Evolutionary conservation across 2,797 vertebrate species (phyloP), one percentile per base, ranked within the genome.

Genomic region (Chelidonichthys spinosus): DNA sequence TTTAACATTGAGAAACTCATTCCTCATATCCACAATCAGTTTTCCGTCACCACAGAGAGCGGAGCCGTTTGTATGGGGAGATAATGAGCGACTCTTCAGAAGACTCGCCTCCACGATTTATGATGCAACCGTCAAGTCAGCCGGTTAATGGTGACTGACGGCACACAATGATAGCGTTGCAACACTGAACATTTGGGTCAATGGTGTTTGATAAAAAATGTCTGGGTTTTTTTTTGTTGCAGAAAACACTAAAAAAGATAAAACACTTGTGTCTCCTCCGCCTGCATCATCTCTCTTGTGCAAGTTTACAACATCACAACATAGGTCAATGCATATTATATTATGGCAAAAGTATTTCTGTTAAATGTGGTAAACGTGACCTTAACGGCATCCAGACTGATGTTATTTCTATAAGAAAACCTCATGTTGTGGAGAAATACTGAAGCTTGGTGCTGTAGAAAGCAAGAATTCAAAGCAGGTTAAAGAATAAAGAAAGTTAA

Each of bases 1-100:
- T 84, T 66, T 87, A 90, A 90, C 87, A 87, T 90, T 90, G 89
- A 85, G 40, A 86, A 82, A 82, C 64, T 75, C 40, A 87, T 92
- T 86, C 81, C 15, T 89, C 83, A 86, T 82, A 60, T 78, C 65
- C 67, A 82, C 88, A 84, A 88, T 91, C 87, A 83, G 83, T 33
- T 52, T 71, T 46, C 76, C 70, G 64, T 86, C 87, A 77, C 37
- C 70, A 58, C 49, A 49, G 64, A 63, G 40, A 40, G 39, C 55
- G 42, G 73, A 64, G 66, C 66, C 78, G 75, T 85, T 87, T 84
- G 85, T 77, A 74, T 46, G 67, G 35, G 63, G 73, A 73, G 80
- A 91, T 90, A 90, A 88, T 76, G 74, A 89, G 69, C 66, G 75
- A 79, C 75, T 87, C 77, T 78, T 80, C 82, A 76, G 69, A 89